Base-by-base conservation (phyloP, 2,888 invertebrate species). In the Ernsta delagoae region DNA sequence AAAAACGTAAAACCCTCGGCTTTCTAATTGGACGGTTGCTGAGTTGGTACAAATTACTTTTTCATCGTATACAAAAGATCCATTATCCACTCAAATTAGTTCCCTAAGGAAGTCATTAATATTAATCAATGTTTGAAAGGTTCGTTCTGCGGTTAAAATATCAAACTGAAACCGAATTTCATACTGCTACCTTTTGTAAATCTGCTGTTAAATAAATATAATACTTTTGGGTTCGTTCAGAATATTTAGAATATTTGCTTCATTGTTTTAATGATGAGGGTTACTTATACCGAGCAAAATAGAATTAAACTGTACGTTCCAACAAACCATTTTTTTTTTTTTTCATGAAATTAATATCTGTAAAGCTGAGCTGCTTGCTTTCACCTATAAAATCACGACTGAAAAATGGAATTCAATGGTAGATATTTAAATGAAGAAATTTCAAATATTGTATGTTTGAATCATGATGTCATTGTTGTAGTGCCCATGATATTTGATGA, bases 21-120 rank as follows among this genome's bases (percentile, higher is more conserved):
- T 83, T 84, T 87, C 82, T 88, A 88, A 89, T 89, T 88, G 84
- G 83, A 76, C 71, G 80, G 78, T 77, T 74, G 78, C 70, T 70
- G 79, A 79, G 78, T 77, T 78, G 75, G 76, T 78, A 84, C 82
- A 88, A 88, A 90, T 90, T 90, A 90, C 90, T 89, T 91, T 92
- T 90, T 86, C 86, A 86, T 83, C 79, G 82, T 82, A 81, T 86
- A 89, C 90, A 89, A 90, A 89, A 89, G 89, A 83, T 84, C 90
- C 88, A 92, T 92, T 91, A 90, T 90, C 86, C 88, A 89, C 87
- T 88, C 86, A 90, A 92, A 92, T 91, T 92, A 88, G 89, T 85
- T 88, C 81, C 81, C 82, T 75, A 80, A 82, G 85, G 85, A 87
- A 88, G 88, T 87, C 89, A 89, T 92, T 92, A 90, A 91, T 92